Conservation (phyloP, 2,888 invertebrate genomes). For the Pterostichus niger region DNA sequence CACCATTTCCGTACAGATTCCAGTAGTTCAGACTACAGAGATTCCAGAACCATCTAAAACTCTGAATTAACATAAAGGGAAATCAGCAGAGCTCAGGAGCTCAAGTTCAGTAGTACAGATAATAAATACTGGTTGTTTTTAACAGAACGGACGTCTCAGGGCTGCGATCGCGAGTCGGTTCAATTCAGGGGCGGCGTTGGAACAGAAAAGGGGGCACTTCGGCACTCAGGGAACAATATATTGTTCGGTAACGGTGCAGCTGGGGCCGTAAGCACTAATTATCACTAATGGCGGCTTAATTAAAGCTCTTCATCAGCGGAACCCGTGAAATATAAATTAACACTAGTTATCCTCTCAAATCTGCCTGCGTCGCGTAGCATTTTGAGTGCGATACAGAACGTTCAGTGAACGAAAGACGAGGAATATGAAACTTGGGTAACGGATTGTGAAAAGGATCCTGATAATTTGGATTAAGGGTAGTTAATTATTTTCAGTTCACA, state of each 20-base stretch:
- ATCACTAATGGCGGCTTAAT: slow-evolving; percentile 62
- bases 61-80: slow-evolving; percentile 46
- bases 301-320: slow-evolving; percentile 61
- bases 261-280: slow-evolving; percentile 62
- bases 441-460: background rate
- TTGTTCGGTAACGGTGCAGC: slow-evolving; percentile 52
- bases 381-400: slow-evolving; percentile 4
- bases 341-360: slow-evolving; percentile 59
- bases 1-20: background rate
- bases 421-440: slow-evolving; percentile 3
- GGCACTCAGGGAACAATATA: slow-evolving; percentile 56
- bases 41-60: background rate
- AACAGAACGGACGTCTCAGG: slow-evolving; percentile 27
- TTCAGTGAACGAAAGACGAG: background rate
- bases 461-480: slow-evolving; percentile 3
- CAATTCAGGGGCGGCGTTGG: background rate
- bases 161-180: background rate
- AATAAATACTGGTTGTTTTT: slow-evolving; percentile 36
- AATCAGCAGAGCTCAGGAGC: slow-evolving; percentile 26
- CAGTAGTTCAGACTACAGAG: background rate
- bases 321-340: slow-evolving; percentile 62
- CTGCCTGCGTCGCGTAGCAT: slow-evolving; percentile 21
- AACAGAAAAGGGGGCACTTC: background rate
- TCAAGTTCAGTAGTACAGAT: slow-evolving; percentile 25
- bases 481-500: slow-evolving; percentile 10